Evolutionary conservation across 2,797 vertebrate genomes (phyloP).

Genomic region (Gymnoscopelus microlampas): DNA sequence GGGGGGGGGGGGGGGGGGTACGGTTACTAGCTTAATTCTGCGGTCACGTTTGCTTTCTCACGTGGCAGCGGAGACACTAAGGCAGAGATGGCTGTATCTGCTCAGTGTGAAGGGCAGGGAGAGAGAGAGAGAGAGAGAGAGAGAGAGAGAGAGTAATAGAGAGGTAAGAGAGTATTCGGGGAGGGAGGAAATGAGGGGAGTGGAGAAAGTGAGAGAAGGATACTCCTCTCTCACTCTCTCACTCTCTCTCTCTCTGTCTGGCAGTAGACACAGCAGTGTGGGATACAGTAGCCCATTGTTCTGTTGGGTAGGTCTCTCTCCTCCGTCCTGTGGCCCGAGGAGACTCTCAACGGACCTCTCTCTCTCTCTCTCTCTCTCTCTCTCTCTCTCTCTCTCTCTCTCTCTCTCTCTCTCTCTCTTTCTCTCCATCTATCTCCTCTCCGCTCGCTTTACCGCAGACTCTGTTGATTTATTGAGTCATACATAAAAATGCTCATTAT

Average conservation of each 20-base stretch:
- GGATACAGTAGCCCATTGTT: slow-evolving; percentile 93
- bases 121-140: slow-evolving; percentile 34
- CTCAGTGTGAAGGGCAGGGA: slow-evolving; percentile 10
- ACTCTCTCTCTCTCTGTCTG: slow-evolving; percentile 79
- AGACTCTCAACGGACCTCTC: slow-evolving; percentile 73
- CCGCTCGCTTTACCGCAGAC: slow-evolving; percentile 65
- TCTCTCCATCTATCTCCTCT: slow-evolving; percentile 51
- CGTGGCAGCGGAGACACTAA: no score
- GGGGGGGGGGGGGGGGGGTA: no score
- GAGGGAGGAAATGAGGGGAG: no score
- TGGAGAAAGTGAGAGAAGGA: neutral
- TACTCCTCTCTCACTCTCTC: neutral
- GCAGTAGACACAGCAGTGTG: slow-evolving; percentile 72
- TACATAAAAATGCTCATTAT: slow-evolving; percentile 85
- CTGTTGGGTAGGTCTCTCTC: slow-evolving; percentile 79
- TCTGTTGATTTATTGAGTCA: slow-evolving; percentile 84
- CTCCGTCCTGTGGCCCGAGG: slow-evolving; percentile 76
- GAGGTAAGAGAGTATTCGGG: no score
- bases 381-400: slow-evolving; percentile 14
- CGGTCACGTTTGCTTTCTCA: no score
- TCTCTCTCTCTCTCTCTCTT: no score
- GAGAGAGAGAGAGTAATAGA: no score
- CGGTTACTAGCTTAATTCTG: no score
- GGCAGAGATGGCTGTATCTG: no score
- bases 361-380: slow-evolving; percentile 28